Conservation (phyloP, 2,888 invertebrate genomes). For the Catocala fraxini region DNA sequence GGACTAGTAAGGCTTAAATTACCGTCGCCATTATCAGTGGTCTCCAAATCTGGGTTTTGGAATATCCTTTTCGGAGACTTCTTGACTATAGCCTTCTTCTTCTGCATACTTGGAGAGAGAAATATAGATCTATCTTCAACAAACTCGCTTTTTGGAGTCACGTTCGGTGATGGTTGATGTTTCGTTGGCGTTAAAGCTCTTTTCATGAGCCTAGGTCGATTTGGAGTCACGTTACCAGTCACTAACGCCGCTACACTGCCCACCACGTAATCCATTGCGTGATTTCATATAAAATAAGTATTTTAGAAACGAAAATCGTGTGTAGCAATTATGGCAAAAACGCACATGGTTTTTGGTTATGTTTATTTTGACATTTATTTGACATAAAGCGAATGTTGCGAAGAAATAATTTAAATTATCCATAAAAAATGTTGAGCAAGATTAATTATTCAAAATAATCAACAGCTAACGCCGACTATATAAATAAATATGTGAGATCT, state of each 20-base stretch:
- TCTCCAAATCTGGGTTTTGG: conserved; percentile 73
- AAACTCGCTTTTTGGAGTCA: conserved; percentile 80
- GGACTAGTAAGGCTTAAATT: conserved; percentile 59
- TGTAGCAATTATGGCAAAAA: conserved; percentile 19
- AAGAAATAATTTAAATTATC: conserved; percentile 19
- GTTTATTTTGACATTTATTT: conserved; percentile 38
- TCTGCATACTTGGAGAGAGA: conserved; percentile 77
- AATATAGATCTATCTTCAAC: conserved; percentile 79
- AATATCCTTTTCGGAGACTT: conserved; percentile 84
- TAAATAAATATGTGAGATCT: too few relatives aligned
- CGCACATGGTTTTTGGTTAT: conserved; percentile 67
- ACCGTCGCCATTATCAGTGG: conserved; percentile 62
- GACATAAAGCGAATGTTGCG: conserved; percentile 13
- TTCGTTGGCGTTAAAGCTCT: conserved; percentile 80
- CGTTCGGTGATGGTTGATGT: conserved; percentile 79
- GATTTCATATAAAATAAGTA: conserved; percentile 28
- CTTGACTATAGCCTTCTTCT: conserved; percentile 80
- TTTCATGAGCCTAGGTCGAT: conserved; percentile 79
- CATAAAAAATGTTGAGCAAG: not conserved
- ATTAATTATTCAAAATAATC: too few relatives aligned
- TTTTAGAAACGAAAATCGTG: conserved; percentile 25
- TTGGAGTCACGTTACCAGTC: conserved; percentile 86
- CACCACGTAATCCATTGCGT: conserved; percentile 83
- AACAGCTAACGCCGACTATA: too few relatives aligned
- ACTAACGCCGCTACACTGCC: conserved; percentile 88